These are phyloP conservation scores for Epizoanthus scotinus DNA, from an alignment of 92 coral and sea anemone species.

Conservation along the genomic window DNA sequence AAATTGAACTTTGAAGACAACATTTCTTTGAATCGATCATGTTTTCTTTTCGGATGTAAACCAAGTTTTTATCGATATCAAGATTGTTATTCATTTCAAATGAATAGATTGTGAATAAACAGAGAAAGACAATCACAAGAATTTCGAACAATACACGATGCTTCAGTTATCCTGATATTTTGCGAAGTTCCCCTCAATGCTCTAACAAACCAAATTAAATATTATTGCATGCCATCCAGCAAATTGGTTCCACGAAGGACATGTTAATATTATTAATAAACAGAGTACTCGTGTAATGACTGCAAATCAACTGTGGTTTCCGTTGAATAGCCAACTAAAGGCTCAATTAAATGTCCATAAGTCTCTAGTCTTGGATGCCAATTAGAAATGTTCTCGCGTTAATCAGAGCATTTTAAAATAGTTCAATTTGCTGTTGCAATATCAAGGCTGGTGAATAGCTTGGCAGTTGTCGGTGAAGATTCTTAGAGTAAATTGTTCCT, in stretches of 20 bases:
- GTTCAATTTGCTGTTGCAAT: neutral
- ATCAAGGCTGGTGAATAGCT: neutral
- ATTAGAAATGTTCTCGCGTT: neutral
- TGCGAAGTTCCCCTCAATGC: neutral
- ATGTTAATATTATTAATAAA: slow-evolving; percentile 20
- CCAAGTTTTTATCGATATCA: too few relatives aligned
- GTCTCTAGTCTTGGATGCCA: slow-evolving; percentile 16
- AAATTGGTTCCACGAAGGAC: slow-evolving; percentile 15
- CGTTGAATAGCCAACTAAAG: neutral
- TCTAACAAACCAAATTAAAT: slow-evolving; percentile 10
- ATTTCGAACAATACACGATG: neutral
- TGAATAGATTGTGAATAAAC: too few relatives aligned
- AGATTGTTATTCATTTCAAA: too few relatives aligned
- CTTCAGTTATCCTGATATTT: neutral
- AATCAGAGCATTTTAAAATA: neutral
- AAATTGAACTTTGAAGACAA: too few relatives aligned
- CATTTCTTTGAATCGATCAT: too few relatives aligned
- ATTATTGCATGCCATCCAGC: neutral
- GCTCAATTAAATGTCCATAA: slow-evolving; percentile 5
- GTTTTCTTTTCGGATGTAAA: too few relatives aligned
- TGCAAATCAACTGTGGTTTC: neutral
- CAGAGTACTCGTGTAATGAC: neutral
- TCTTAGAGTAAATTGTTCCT: neutral
- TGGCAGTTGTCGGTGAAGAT: neutral
- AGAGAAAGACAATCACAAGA: too few relatives aligned